Evolutionary conservation across 1,140 invertebrate genomes (phyloP).

Genomic region (Drosophila kepulauana): DNA sequence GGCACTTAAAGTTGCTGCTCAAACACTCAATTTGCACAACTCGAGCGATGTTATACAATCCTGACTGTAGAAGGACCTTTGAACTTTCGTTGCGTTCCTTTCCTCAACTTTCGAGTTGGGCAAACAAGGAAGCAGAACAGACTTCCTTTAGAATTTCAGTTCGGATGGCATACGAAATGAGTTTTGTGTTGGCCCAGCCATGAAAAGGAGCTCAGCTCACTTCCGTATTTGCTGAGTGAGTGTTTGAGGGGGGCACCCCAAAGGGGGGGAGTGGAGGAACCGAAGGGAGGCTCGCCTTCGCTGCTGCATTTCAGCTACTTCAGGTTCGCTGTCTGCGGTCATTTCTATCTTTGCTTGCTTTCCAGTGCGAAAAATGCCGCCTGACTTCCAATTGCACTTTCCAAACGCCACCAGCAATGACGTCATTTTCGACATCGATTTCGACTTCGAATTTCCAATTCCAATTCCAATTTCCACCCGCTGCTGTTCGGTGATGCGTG

Average conservation of each 20-base stretch:
- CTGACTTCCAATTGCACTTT: constrained; percentile 69
- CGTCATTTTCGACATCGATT: constrained; percentile 76
- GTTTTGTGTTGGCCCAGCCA: constrained; percentile 57
- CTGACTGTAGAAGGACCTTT: constrained; percentile 59
- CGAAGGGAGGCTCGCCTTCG: constrained; percentile 6
- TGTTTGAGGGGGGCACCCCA: not conserved
- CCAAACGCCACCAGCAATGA: constrained; percentile 48
- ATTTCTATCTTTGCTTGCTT: constrained; percentile 44
- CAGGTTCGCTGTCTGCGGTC: constrained; percentile 59
- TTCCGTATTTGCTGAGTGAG: constrained; percentile 63
- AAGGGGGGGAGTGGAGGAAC: not conserved
- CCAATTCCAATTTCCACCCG: not conserved
- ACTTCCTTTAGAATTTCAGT: constrained; percentile 59
- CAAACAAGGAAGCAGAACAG: constrained; percentile 68
- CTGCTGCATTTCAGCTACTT: constrained; percentile 4
- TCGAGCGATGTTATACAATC: constrained; percentile 69
- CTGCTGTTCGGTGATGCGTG: constrained; percentile 16
- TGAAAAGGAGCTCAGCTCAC: constrained; percentile 58
- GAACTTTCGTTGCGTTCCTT: constrained; percentile 64
- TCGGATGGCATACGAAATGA: constrained; percentile 69
- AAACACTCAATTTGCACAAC: constrained; percentile 68
- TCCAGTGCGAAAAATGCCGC: constrained; percentile 68
- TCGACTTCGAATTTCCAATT: constrained; percentile 38
- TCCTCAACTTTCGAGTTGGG: constrained; percentile 32
- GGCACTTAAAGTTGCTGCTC: constrained; percentile 43